Evolutionary conservation across 53 echinoderm and acorn worm species (phyloP), one percentile per base, ranked within the genome.

Genomic region (Patiria pectinifera): DNA sequence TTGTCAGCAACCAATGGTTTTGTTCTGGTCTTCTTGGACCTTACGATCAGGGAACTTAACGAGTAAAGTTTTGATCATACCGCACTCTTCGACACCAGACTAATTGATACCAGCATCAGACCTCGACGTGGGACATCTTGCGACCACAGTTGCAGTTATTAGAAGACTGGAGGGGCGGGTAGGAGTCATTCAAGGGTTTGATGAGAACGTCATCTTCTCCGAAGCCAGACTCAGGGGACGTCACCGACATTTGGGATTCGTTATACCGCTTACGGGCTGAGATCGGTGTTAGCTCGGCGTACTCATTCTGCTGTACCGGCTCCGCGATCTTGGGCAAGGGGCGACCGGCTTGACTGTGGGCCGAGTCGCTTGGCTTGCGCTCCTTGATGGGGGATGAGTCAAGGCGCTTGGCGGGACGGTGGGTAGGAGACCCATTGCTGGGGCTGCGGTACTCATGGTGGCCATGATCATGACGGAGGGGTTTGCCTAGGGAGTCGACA

Each of bases 301-400:
- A 90, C 91, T 96, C 95, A 93, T 96, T 26, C 93, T 96, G 77
- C 89, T 95, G 81, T 89, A 97, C 82, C 92, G 85, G 82, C 91
- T 95, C 85, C 92, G 77, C 1, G 92, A 95, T 91, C 93, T 94
- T 83, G 91, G 95, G 88, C 82, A 96, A 47, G 82, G 94, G 62
- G 61, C 92, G 82, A 93, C 96, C 82, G 93, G 90, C 90, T 77
- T 90, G 90, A 11, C 90, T 90, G 80, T 16, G 66, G 0, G 87
- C 87, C 13, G 90, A 90, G 0, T 90, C 90, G 80, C 90, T 90
- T 4, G n/a, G 80, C 22, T 90, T 90, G 22, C 90, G 90, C 14
- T 90, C 82, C n/a, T 90, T 90, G 48, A 66, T 35, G 47, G 90
- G 90, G 11, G 80, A 90, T 2, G 90, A 90, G 69, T 90, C 90